Conservation (phyloP, 2,888 invertebrate genomes). For the Ormyrus labotus region DNA sequence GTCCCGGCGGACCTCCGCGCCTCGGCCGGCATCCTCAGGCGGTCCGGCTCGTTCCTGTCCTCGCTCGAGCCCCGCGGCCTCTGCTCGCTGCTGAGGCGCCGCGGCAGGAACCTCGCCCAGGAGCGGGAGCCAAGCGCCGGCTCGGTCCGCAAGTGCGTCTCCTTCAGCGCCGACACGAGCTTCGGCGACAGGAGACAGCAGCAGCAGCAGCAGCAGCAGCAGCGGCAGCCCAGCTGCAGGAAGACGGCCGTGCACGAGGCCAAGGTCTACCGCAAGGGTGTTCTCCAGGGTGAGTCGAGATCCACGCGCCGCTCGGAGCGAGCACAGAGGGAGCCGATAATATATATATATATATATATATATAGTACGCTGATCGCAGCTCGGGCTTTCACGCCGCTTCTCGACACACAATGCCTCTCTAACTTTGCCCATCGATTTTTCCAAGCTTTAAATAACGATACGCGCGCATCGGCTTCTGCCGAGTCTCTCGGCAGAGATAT, state of each 20-base stretch:
- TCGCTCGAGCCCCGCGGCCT: neutral
- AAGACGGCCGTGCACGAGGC: slow-evolving; percentile 70
- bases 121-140: neutral
- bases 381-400: too few relatives aligned
- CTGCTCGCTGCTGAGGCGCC: neutral
- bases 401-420: too few relatives aligned
- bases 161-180: slow-evolving; percentile 72
- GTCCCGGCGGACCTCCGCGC: slow-evolving; percentile 63
- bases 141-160: slow-evolving; percentile 67
- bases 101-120: neutral
- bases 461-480: too few relatives aligned
- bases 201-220: too few relatives aligned
- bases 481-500: too few relatives aligned
- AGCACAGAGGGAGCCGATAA: neutral
- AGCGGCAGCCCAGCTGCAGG: slow-evolving; percentile 37
- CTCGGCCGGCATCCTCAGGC: neutral
- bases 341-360: too few relatives aligned
- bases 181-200: slow-evolving; percentile 57
- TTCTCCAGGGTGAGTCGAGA: slow-evolving; percentile 67
- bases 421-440: too few relatives aligned
- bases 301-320: neutral
- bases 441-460: too few relatives aligned
- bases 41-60: slow-evolving; percentile 5
- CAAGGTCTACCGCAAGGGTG: slow-evolving; percentile 71
- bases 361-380: too few relatives aligned